Evolutionary conservation across 2,888 invertebrate species (phyloP).

Genomic region (Pilophorus perplexus): DNA sequence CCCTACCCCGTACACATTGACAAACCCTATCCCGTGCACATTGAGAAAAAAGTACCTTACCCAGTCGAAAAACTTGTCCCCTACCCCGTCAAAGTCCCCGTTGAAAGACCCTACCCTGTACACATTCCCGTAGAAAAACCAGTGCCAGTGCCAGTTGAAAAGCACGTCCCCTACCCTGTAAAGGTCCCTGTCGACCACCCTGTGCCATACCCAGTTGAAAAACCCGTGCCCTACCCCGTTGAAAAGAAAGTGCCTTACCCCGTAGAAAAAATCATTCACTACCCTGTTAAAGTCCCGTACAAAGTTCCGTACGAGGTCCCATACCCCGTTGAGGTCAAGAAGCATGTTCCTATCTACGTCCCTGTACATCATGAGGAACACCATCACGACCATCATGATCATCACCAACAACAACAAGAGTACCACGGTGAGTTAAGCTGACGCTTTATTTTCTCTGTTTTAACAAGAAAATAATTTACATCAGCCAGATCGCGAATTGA

Average conservation of each 20-base stretch:
- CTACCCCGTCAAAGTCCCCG: slow-evolving; percentile 64
- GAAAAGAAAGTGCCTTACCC: slow-evolving; percentile 48
- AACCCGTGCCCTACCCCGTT: slow-evolving; percentile 53
- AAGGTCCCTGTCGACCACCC: slow-evolving; percentile 49
- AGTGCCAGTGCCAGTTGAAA: slow-evolving; percentile 55
- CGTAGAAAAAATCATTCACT: slow-evolving; percentile 46
- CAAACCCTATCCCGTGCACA: slow-evolving; percentile 72
- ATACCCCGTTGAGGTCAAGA: slow-evolving; percentile 45
- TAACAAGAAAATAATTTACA: not conserved
- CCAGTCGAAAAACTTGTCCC: slow-evolving; percentile 64
- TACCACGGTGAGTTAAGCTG: slow-evolving; percentile 12
- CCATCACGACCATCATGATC: slow-evolving; percentile 14
- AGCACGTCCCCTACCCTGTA: slow-evolving; percentile 49
- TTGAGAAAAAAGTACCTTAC: slow-evolving; percentile 69
- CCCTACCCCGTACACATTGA: slow-evolving; percentile 63
- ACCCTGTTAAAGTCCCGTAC: slow-evolving; percentile 50
- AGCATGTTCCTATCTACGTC: slow-evolving; percentile 43
- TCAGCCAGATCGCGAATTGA: not conserved
- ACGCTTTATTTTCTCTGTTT: not conserved
- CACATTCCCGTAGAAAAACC: slow-evolving; percentile 69
- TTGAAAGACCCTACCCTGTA: slow-evolving; percentile 72
- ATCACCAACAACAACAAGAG: slow-evolving; percentile 11
- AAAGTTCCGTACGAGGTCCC: slow-evolving; percentile 48
- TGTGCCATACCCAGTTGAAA: slow-evolving; percentile 56
- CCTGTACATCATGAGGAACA: slow-evolving; percentile 42